These are phyloP conservation scores for Choloepus didactylus DNA, from an alignment of 2,797 vertebrate species.

Conservation along the genomic window DNA sequence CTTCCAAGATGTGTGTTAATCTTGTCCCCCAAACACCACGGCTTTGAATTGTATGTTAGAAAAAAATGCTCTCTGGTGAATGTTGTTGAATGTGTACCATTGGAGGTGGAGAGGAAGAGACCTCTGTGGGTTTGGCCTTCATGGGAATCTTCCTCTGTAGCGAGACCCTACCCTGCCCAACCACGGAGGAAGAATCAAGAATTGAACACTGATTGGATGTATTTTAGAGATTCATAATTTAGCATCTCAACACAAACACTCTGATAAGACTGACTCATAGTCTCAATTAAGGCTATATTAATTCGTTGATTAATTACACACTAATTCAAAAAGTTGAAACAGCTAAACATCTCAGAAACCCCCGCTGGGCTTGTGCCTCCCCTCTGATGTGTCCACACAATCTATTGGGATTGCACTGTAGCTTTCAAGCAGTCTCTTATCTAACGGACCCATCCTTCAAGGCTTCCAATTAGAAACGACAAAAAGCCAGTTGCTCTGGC, in stretches of 20 bases:
- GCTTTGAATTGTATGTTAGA: background rate
- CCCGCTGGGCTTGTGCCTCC: background rate
- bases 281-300: background rate
- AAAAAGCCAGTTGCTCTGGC: background rate
- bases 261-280: background rate
- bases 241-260: background rate
- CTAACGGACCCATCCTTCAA: background rate
- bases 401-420: background rate
- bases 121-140: background rate
- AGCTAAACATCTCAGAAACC: background rate
- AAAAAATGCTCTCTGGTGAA: background rate
- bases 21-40: background rate
- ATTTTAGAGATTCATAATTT: constrained; percentile 24
- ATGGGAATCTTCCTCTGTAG: background rate
- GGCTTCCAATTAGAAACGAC: constrained; percentile 5
- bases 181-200: background rate
- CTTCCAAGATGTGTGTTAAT: constrained; percentile 5
- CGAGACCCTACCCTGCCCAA: background rate
- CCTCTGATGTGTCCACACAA: background rate
- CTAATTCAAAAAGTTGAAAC: background rate
- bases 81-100: background rate
- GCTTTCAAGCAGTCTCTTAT: background rate
- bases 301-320: background rate
- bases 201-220: background rate
- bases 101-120: background rate